Percentiles rank a stretch among this genome's conserved stretches.
Evolutionary conservation across 1,140 invertebrate species (phyloP).

Genomic region (Diachasmimorpha longicaudata): DNA sequence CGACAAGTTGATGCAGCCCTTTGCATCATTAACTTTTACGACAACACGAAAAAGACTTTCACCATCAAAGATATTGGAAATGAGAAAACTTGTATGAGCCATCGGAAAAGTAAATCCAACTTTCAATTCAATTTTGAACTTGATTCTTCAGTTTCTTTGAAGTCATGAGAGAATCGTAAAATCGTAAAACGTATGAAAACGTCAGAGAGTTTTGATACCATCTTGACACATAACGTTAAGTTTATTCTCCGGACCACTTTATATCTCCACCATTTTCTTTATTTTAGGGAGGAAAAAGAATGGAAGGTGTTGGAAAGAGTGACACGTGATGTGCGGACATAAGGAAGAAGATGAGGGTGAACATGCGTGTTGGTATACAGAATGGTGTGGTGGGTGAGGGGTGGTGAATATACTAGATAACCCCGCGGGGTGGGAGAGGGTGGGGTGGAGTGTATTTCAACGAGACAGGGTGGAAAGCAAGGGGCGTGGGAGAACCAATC

Average conservation of each 20-base stretch:
- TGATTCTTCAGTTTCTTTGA: conserved; percentile 19
- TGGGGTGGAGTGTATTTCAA: conserved; percentile 29
- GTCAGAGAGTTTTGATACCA: background rate
- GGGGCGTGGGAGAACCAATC: conserved; percentile 52
- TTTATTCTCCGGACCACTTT: background rate
- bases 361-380: background rate
- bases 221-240: background rate
- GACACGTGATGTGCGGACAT: background rate
- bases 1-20: background rate
- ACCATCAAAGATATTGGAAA: background rate
- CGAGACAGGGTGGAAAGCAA: conserved; percentile 36
- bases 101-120: conserved; percentile 16
- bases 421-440: too few species aligned
- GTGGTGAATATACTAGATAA: background rate
- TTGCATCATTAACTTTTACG: background rate
- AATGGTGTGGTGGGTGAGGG: background rate
- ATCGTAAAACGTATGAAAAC: background rate
- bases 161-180: background rate
- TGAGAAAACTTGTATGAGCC: background rate
- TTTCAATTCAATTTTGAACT: conserved; percentile 18
- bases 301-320: background rate
- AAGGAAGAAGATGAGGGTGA: background rate
- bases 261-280: background rate
- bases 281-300: background rate
- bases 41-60: background rate